A percentile compares a stretch with the other conserved stretches of the same genome.
These are phyloP conservation scores for Natrix natrix DNA, from an alignment of 2,797 vertebrate genomes.

Conservation along the genomic window DNA sequence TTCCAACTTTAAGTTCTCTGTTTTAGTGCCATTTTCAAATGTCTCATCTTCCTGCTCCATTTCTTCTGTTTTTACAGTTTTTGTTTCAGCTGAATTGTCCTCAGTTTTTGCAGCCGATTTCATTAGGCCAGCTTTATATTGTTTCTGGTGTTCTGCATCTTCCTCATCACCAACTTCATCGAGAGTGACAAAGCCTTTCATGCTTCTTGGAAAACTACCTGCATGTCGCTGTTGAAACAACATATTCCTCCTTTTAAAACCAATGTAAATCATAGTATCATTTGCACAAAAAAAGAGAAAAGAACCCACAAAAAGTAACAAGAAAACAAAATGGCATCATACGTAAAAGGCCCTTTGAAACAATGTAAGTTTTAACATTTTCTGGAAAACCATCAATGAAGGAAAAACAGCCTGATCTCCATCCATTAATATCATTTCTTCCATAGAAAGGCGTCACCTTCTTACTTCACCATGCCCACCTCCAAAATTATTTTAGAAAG, in stretches of 20 bases:
- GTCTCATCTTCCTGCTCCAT: conserved; percentile 70
- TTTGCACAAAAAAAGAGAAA: not conserved
- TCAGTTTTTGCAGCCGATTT: conserved; percentile 71
- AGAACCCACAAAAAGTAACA: not conserved
- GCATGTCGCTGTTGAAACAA: conserved; percentile 70
- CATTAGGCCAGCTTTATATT: conserved; percentile 62
- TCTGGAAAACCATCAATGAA: not conserved
- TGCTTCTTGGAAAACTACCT: conserved; percentile 82
- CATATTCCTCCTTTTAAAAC: not conserved
- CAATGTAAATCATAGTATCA: not conserved
- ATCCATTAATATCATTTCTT: not conserved
- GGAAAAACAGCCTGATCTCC: not conserved
- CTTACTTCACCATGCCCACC: not conserved
- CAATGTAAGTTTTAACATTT: not conserved
- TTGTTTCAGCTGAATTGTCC: conserved; percentile 77
- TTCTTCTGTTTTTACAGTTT: conserved; percentile 73
- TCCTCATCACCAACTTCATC: conserved; percentile 90
- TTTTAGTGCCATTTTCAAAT: conserved; percentile 68
- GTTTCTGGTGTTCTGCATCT: conserved; percentile 72
- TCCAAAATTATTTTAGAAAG: not conserved
- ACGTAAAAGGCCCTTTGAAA: not conserved
- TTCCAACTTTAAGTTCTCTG: conserved; percentile 62
- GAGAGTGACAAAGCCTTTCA: conserved; percentile 94
- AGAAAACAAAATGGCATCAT: not conserved
- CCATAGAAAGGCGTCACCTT: not conserved